These are phyloP conservation scores for Xenopus laevis DNA, from an alignment of 2,113 vertebrate species.

Conservation along the genomic window DNA sequence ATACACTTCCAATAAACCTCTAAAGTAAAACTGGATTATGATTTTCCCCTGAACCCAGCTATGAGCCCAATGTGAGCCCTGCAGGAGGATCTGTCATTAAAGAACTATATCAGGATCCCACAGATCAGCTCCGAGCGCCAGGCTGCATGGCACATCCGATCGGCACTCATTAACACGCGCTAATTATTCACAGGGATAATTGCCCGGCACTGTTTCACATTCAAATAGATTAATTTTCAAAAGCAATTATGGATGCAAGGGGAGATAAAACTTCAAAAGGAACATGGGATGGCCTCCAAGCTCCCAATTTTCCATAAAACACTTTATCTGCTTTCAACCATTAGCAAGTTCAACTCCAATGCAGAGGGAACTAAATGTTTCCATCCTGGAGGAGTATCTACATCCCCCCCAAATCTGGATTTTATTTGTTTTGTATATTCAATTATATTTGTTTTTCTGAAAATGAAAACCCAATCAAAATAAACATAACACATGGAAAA, in stretches of 20 bases:
- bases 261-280: slow-evolving; percentile 58
- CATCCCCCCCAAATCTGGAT: too few species aligned
- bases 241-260: slow-evolving; percentile 62
- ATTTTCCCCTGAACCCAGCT: too few species aligned
- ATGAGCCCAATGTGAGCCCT: too few species aligned
- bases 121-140: neutral
- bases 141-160: slow-evolving; percentile 27
- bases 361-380: neutral
- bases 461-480: too few species aligned
- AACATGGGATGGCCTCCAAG: slow-evolving; percentile 22
- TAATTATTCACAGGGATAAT: slow-evolving; percentile 66
- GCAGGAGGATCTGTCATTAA: neutral
- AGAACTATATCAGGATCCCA: too few species aligned
- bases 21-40: too few species aligned
- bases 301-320: slow-evolving; percentile 10
- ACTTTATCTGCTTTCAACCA: slow-evolving; percentile 11
- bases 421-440: neutral
- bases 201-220: slow-evolving; percentile 58
- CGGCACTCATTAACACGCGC: slow-evolving; percentile 62
- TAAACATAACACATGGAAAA: too few species aligned
- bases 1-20: too few species aligned
- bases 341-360: neutral
- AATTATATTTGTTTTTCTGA: neutral
- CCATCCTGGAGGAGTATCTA: too few species aligned
- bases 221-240: slow-evolving; percentile 62